phyloP scores from a whole-genome alignment of 1,140 invertebrate genomes.

The Diorhabda carinulata region DNA sequence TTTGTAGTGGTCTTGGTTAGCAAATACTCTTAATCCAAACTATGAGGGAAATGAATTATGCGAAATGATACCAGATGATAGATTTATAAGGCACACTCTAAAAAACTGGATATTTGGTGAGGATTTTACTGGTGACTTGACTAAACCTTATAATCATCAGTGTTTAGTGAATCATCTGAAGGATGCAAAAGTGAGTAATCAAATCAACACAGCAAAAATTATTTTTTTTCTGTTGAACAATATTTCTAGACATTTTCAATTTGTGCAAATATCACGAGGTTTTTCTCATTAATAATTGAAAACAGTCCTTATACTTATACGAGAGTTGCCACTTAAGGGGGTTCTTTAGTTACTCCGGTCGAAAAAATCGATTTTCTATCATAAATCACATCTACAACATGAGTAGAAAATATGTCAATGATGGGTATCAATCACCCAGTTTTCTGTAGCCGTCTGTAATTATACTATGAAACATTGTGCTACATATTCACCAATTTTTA shows the following conservation, averaged over 20 bases:
- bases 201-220: not conserved
- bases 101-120: conserved; percentile 81
- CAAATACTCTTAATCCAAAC: conserved; percentile 84
- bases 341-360: too few relatives aligned
- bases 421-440: too few relatives aligned
- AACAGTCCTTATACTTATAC: too few relatives aligned
- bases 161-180: conserved; percentile 26
- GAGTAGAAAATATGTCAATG: too few relatives aligned
- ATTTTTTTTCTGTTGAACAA: not conserved
- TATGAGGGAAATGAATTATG: conserved; percentile 77
- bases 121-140: conserved; percentile 82
- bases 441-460: too few relatives aligned
- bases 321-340: too few relatives aligned
- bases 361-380: too few relatives aligned
- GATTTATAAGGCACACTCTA: conserved; percentile 74
- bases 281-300: too few relatives aligned
- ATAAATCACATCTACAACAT: too few relatives aligned
- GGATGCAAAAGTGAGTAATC: conserved; percentile 3
- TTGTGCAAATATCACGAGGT: not conserved
- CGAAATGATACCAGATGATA: conserved; percentile 78
- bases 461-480: too few relatives aligned
- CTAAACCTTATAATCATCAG: conserved; percentile 60
- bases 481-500: too few relatives aligned
- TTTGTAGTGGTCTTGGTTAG: conserved; percentile 78
- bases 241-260: not conserved